Base-by-base conservation (phyloP, 2,888 invertebrate species). In the Dendrolimus houi region DNA sequence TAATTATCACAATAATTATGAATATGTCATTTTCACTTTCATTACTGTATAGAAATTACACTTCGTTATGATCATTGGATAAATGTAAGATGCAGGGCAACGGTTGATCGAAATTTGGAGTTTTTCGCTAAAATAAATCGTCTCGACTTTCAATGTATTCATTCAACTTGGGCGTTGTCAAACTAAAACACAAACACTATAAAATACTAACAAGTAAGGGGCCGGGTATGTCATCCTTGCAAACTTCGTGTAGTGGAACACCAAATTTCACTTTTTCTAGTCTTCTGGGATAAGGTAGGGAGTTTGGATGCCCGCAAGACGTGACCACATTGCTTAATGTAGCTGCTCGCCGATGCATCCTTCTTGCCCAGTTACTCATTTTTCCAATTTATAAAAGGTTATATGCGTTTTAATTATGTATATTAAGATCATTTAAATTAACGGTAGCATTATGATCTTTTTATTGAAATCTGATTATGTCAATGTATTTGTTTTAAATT, bases 191-290 rank as follows among this genome's bases (percentile, higher is more conserved):
- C 47, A 47, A 14, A 53, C 53, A 41, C n/a, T 47, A 9, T 9
- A 47, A 47, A 57, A 73, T 78, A 93, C 94, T 93, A 91, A 96
- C 97, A 82, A 98, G 92, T 75, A 98, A 91, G 64, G 97, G 97
- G 68, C 96, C 97, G 66, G 98, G 98, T 87, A 98, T 96, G 90
- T 97, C 97, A 84, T 97, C 97, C 87, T 98, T 97, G 89, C 98
- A 97, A 64, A 98, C 97, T 92, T 97, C 97, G 72, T 96, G 96
- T 64, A 98, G 91, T 55, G 97, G 94, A 63, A 95, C 96, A 66
- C 98, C 98, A 88, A 98, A 98, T 87, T 98, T 98, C 56, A 98
- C 97, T 93, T 97, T 97, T 89, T 97, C 97, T 66, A 97, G 89
- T 76, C 96, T 92, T 70, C 96, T 92, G 9, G 96, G 96, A 81